phyloP scores from a whole-genome alignment of 2,797 vertebrate genomes.

The Aratinga solstitialis region DNA sequence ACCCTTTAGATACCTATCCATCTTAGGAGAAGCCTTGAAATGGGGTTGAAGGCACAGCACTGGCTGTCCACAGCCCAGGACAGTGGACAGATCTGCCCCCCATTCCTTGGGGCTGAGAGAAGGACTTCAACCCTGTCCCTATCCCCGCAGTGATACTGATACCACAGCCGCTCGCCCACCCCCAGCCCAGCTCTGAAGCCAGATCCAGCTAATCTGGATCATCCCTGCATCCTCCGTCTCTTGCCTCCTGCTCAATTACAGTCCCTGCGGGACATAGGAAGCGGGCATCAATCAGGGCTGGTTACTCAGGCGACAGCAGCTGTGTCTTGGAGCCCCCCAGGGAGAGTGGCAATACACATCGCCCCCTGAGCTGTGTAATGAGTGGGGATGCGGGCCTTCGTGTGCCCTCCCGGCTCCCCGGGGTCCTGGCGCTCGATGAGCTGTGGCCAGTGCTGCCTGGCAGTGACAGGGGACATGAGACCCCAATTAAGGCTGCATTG shows the following conservation, averaged over 20 bases:
- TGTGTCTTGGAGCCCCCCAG: not conserved
- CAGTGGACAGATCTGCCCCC: not conserved
- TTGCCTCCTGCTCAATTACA: constrained; percentile 28
- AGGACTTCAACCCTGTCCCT: accelerated
- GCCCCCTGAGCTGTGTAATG: not conserved
- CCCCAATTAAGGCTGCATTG: constrained; percentile 62
- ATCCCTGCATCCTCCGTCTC: not conserved
- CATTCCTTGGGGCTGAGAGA: not conserved
- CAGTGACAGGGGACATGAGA: constrained; percentile 52
- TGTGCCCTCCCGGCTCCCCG: not conserved
- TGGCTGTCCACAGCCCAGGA: not conserved
- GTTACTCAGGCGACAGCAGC: constrained; percentile 67
- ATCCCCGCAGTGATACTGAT: not conserved
- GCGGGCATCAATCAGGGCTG: constrained; percentile 1
- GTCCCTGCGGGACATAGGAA: not conserved
- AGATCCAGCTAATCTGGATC: not conserved
- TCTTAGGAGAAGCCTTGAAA: not conserved
- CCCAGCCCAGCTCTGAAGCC: accelerated
- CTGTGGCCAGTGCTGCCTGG: not conserved
- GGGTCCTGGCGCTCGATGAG: not conserved
- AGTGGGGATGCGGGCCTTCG: not conserved
- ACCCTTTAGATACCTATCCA: not conserved
- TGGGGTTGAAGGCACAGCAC: accelerated
- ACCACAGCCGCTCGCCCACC: accelerated
- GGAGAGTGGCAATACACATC: not conserved